Conservation (phyloP, 2,888 invertebrate species). For the Mycalesis mineus region DNA sequence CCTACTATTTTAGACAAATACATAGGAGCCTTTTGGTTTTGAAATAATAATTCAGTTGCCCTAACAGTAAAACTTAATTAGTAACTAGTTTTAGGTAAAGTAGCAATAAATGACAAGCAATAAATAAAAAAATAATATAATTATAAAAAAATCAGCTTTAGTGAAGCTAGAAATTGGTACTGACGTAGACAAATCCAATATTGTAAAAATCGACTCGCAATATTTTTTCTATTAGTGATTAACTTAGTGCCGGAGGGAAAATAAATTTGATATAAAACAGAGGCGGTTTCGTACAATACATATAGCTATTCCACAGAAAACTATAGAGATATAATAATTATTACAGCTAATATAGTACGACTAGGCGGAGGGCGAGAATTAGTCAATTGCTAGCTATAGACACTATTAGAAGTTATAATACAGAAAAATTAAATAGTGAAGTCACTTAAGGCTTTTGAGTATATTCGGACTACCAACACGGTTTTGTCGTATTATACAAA, state of each 20-base stretch:
- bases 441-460: conserved; percentile 64
- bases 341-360: conserved; percentile 63
- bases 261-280: conserved; percentile 45
- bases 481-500: conserved; percentile 51
- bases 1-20: conserved; percentile 1
- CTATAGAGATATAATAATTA: conserved; percentile 53
- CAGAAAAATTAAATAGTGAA: conserved; percentile 53
- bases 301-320: conserved; percentile 63
- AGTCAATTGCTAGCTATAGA: conserved; percentile 78
- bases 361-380: conserved; percentile 66
- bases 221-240: conserved; percentile 71
- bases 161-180: conserved; percentile 74
- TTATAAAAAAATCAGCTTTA: conserved; percentile 56
- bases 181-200: conserved; percentile 65
- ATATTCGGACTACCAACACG: conserved; percentile 44
- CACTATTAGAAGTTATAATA: conserved; percentile 57
- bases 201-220: conserved; percentile 56
- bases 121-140: conserved; percentile 50
- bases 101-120: conserved; percentile 75
- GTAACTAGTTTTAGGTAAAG: conserved; percentile 57
- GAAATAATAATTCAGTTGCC: conserved; percentile 20
- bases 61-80: conserved; percentile 27
- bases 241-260: conserved; percentile 47
- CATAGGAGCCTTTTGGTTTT: conserved; percentile 13
- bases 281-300: conserved; percentile 64